Conservation (phyloP, 2,113 vertebrate species). For the Phainopepla nitens region DNA sequence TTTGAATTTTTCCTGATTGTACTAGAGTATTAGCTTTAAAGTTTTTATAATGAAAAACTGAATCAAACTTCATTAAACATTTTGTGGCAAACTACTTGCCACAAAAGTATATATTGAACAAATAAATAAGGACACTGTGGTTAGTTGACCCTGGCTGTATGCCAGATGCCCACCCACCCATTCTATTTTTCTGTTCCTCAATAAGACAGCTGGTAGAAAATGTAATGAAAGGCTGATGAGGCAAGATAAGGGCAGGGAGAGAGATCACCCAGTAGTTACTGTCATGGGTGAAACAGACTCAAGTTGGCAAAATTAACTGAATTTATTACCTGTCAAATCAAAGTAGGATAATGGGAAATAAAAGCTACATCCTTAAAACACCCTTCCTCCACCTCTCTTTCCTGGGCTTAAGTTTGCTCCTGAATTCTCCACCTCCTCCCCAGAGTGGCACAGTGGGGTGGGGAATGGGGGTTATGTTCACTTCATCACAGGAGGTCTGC, state of each 20-base stretch:
- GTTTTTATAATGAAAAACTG: not conserved
- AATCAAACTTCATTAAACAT: not conserved
- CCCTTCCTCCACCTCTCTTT: not conserved
- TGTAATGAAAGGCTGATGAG: not conserved
- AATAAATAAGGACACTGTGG: not conserved
- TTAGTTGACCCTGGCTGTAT: not conserved
- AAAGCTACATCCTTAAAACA: not conserved
- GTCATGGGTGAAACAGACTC: fast-evolving
- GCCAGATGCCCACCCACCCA: not conserved
- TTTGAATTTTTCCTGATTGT: not conserved
- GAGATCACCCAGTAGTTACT: not conserved
- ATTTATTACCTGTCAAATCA: not conserved
- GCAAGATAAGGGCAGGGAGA: not conserved
- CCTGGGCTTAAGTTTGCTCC: not conserved
- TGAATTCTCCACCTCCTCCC: not conserved
- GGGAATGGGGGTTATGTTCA: not conserved
- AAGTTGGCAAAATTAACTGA: not conserved
- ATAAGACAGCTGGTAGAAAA: not conserved
- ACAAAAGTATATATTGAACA: not conserved
- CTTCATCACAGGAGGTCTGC: not conserved
- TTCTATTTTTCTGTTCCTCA: not conserved
- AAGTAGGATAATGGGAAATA: not conserved
- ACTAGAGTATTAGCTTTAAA: not conserved
- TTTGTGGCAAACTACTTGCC: not conserved
- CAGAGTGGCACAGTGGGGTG: not conserved